Percentiles rank a stretch among this genome's conserved stretches.
Conservation (phyloP, 2,113 vertebrate genomes). For the Aptenodytes forsteri region DNA sequence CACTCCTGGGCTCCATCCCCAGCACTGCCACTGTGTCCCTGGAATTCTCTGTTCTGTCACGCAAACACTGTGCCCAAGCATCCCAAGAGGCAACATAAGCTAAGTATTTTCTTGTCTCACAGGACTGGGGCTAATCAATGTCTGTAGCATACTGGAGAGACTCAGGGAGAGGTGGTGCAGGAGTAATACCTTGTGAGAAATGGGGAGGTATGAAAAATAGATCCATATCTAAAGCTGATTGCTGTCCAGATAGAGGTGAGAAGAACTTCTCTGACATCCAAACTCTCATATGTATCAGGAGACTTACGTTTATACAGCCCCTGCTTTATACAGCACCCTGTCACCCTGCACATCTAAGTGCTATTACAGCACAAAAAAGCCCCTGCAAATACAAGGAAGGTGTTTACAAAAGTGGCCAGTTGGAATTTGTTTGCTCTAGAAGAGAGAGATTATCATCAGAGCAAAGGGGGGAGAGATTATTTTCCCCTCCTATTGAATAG, state of each 20-base stretch:
- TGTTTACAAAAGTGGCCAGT: not conserved
- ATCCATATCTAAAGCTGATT: not conserved
- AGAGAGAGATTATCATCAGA: not conserved
- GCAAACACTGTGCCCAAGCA: not conserved
- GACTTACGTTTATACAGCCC: not conserved
- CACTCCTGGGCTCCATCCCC: not conserved
- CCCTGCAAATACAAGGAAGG: not conserved
- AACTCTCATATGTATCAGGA: not conserved
- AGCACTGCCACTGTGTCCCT: not conserved
- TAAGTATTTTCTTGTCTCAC: not conserved
- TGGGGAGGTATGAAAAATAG: not conserved
- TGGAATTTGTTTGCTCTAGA: not conserved
- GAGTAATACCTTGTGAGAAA: not conserved
- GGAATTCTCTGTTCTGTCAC: not conserved
- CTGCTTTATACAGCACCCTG: no score
- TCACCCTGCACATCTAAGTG: not conserved
- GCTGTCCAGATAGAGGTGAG: not conserved
- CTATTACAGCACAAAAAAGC: not conserved
- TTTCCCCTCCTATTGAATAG: not conserved
- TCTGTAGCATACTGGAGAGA: not conserved
- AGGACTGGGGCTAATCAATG: not conserved
- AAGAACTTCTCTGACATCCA: not conserved
- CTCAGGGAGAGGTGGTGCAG: not conserved
- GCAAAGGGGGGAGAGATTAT: rapidly evolving
- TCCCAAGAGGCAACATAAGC: not conserved